phyloP scores from a whole-genome alignment of 2,797 vertebrate species.

The Manis pentadactyla region DNA sequence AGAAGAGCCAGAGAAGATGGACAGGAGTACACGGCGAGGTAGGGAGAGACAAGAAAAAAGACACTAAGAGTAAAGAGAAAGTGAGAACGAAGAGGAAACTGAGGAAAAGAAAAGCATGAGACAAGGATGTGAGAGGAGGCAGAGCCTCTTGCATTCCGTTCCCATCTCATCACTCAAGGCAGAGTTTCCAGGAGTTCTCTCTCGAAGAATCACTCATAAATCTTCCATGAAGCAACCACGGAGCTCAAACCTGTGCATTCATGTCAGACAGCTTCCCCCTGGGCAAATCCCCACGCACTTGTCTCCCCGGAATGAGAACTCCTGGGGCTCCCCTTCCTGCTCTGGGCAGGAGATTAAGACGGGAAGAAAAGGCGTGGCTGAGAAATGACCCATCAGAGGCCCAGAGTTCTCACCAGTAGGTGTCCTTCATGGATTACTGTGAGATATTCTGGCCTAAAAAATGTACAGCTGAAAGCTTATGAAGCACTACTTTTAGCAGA shows the following conservation, averaged over 20 bases:
- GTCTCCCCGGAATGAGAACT: not conserved
- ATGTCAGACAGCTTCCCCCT: not conserved
- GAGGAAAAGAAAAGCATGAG: not conserved
- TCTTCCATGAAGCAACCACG: not conserved
- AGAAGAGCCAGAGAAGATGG: not conserved
- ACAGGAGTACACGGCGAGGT: not conserved
- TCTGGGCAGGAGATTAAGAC: not conserved
- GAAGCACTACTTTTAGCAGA: not conserved
- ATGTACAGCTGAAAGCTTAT: not conserved
- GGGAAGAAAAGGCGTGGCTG: not conserved
- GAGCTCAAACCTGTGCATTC: not conserved
- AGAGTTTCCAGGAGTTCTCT: not conserved
- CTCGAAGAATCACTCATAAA: conserved; percentile 48
- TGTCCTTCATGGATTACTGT: not conserved
- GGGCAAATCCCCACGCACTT: not conserved
- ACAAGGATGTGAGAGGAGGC: too few relatives aligned
- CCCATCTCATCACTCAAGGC: not conserved
- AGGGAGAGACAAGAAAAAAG: not conserved
- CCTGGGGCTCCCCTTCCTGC: not conserved
- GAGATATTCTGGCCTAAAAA: not conserved
- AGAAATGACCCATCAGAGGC: not conserved
- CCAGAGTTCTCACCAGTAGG: not conserved
- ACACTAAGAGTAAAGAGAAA: not conserved
- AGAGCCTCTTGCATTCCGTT: not conserved
- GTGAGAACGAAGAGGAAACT: not conserved